These are phyloP conservation scores for Pyrrhia umbra DNA, from an alignment of 2,888 invertebrate genomes.

Conservation along the genomic window DNA sequence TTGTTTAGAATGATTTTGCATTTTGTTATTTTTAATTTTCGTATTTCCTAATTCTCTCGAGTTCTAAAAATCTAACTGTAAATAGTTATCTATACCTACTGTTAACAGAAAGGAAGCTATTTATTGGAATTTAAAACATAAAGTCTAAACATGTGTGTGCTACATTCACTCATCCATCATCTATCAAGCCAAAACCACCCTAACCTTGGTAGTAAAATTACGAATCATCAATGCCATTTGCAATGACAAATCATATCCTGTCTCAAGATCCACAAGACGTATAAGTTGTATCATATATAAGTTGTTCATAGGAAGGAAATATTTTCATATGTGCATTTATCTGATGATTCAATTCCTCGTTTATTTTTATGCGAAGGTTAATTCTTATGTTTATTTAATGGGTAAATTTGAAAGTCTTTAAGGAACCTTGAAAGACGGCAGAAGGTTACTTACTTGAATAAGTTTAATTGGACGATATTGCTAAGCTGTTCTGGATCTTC, in stretches of 20 bases:
- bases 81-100: too few relatives aligned
- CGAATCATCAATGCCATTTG: conserved; percentile 36
- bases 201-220: conserved; percentile 41
- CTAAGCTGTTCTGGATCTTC: too few relatives aligned
- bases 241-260: conserved; percentile 55
- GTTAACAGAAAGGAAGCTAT: too few relatives aligned
- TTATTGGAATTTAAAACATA: too few relatives aligned
- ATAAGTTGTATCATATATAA: conserved; percentile 1
- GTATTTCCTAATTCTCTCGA: too few relatives aligned
- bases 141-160: not conserved
- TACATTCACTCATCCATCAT: not conserved
- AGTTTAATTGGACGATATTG: not conserved
- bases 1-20: not conserved
- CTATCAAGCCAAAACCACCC: conserved; percentile 7
- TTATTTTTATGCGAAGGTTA: conserved; percentile 46
- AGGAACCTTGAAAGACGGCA: conserved; percentile 6
- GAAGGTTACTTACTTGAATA: not conserved
- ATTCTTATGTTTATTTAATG: conserved; percentile 43
- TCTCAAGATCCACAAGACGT: conserved; percentile 26
- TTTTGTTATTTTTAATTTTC: not conserved
- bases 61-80: too few relatives aligned
- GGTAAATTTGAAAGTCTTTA: conserved; percentile 14
- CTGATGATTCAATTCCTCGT: conserved; percentile 45
- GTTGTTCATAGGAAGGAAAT: conserved; percentile 53
- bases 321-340: conserved; percentile 37